phyloP scores from a whole-genome alignment of 2,113 vertebrate species.

The Indicator maculatus region DNA sequence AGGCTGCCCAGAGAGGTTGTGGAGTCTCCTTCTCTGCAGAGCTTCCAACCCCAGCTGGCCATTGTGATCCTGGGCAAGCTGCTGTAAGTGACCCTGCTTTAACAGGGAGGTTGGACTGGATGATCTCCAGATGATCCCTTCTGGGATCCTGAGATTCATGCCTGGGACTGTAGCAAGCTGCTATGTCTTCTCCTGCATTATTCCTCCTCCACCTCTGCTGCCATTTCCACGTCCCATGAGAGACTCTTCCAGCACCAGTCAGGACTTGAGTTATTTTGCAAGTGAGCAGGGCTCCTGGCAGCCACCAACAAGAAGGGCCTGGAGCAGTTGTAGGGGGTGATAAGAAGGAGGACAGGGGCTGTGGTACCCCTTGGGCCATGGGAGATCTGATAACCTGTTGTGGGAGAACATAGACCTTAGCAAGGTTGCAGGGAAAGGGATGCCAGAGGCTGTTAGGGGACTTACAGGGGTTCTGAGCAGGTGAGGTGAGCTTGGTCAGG shows the following conservation, averaged over 20 bases:
- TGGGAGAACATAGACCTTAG: not conserved
- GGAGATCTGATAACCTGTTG: not conserved
- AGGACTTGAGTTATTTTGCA: not conserved
- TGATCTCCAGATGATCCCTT: no score
- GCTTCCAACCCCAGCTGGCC: no score
- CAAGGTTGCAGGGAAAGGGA: not conserved
- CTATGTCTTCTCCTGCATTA: not conserved
- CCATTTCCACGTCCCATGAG: not conserved
- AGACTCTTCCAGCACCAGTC: rapidly evolving
- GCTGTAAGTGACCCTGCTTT: no score
- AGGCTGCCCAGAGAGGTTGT: no score
- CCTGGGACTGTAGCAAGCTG: not conserved
- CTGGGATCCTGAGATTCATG: not conserved
- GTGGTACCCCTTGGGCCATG: not conserved
- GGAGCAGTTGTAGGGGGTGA: not conserved
- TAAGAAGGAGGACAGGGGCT: not conserved
- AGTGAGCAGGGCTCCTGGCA: not conserved
- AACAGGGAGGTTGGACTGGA: no score
- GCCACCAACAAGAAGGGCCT: not conserved
- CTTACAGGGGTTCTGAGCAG: not conserved
- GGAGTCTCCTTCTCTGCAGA: no score
- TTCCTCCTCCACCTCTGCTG: not conserved
- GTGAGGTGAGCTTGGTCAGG: not conserved
- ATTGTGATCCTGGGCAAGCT: no score
- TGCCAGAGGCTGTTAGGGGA: not conserved